Conservation (phyloP, 2,113 vertebrate genomes). For the Sebastes fasciatus region DNA sequence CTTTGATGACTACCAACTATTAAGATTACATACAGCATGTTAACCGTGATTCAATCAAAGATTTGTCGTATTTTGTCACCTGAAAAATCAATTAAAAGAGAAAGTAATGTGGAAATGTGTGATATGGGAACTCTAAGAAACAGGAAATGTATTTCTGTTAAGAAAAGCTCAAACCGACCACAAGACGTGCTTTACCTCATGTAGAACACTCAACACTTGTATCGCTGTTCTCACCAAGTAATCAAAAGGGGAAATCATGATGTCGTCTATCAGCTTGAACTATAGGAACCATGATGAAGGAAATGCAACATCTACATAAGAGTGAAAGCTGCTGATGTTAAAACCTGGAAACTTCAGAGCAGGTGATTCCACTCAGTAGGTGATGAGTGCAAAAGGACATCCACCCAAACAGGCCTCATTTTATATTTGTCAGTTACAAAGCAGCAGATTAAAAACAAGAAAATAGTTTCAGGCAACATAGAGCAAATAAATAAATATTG, state of each 20-base stretch:
- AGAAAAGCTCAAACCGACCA: neutral
- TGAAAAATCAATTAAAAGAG: neutral
- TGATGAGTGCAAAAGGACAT: neutral
- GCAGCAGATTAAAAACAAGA: too few species aligned
- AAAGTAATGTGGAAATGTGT: neutral
- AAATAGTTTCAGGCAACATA: too few species aligned
- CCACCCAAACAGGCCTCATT: too few species aligned
- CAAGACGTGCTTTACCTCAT: neutral
- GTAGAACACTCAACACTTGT: neutral
- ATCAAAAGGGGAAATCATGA: neutral
- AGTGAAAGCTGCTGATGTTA: neutral
- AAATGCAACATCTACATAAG: neutral
- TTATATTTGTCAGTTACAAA: too few species aligned
- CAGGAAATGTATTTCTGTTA: neutral
- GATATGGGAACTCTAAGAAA: neutral
- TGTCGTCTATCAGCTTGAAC: neutral
- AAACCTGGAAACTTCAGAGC: neutral
- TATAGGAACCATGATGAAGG: neutral
- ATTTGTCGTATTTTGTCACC: neutral
- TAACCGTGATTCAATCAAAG: neutral
- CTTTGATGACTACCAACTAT: too few species aligned
- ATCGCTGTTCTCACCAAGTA: neutral
- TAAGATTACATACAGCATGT: neutral
- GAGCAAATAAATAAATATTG: neutral
- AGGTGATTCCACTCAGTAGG: neutral